Evolutionary conservation across 1,140 invertebrate species (phyloP), one percentile per base, ranked within the genome.

Genomic region (Gryllus bimaculatus): DNA sequence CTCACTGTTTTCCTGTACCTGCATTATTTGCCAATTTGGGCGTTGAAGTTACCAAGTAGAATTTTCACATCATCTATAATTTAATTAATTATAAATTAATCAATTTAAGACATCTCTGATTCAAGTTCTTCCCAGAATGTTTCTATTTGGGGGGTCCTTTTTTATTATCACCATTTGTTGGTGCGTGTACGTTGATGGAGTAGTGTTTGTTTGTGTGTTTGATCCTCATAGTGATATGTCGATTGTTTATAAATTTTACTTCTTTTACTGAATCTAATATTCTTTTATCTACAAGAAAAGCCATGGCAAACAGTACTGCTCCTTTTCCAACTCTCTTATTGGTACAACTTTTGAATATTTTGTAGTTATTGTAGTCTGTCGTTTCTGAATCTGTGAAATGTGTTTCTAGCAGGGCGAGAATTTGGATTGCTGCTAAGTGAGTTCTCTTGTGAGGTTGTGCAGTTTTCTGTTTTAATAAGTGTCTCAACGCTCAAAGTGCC

Each of bases 71-170:
- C 26, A 12, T 77, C 20, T 77, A 8, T n/a, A n/a, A n/a, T n/a
- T n/a, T n/a, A n/a, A n/a, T n/a, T n/a, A n/a, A n/a, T n/a, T n/a
- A n/a, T n/a, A n/a, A n/a, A n/a, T n/a, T n/a, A 8, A 39, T 10
- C 8, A 47, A 77, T 39, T 47, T 8, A 39, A 8, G 76, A 10
- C 76, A 77, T 39, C 8, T 39, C 48, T 8, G 8, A 8, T n/a
- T 77, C 76, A 47, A 77, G 76, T 77, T 15, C 47, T 8, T 10
- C 39, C 48, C 39, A 77, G 76, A 77, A 77, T 77, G 8, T n/a
- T 77, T 47, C 39, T 47, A 8, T 48, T 47, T 20, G 49, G 49
- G 49, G 49, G 49, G 49, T 8, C 10, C 26, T 21, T 75, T 75
- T 75, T 75, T 75, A n/a, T 39, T 21, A 39, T n/a, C n/a, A 8